phyloP scores from a whole-genome alignment of 2,113 vertebrate species.

The Scopus umbretta region DNA sequence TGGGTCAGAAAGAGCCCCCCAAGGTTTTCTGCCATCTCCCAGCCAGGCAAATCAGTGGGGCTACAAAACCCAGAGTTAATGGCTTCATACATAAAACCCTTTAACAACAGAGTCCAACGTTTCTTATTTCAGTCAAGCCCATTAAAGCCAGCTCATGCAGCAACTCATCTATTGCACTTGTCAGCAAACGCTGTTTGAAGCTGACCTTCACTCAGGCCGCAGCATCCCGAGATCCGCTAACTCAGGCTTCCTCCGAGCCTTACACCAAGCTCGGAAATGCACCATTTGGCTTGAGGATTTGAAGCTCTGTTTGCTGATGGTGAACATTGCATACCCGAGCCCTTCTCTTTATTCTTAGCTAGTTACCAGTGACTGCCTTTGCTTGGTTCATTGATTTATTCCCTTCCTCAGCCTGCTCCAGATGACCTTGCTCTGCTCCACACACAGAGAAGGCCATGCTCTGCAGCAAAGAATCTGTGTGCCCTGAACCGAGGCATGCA shows the following conservation, averaged over 20 bases:
- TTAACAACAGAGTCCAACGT: background rate
- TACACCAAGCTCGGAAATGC: background rate
- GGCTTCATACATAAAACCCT: background rate
- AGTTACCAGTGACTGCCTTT: background rate
- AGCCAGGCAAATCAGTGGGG: background rate
- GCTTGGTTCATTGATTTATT: background rate
- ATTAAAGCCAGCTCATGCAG: background rate
- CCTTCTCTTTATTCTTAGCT: background rate
- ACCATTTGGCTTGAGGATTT: background rate
- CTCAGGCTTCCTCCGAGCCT: background rate
- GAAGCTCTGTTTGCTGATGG: background rate
- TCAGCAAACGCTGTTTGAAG: background rate
- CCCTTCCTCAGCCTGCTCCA: background rate
- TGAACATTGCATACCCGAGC: background rate
- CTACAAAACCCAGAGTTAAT: background rate
- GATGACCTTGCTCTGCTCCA: background rate
- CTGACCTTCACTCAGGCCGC: conserved; percentile 1
- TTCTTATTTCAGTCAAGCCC: conserved; percentile 13
- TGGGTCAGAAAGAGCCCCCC: background rate
- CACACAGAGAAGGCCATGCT: fast-evolving
- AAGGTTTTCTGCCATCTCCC: background rate
- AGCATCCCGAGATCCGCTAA: background rate
- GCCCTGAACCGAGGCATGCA: background rate
- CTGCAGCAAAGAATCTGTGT: background rate
- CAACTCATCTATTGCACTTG: background rate